Evolutionary conservation across 2,888 invertebrate species (phyloP).

Genomic region (Dicyrtomina minuta): DNA sequence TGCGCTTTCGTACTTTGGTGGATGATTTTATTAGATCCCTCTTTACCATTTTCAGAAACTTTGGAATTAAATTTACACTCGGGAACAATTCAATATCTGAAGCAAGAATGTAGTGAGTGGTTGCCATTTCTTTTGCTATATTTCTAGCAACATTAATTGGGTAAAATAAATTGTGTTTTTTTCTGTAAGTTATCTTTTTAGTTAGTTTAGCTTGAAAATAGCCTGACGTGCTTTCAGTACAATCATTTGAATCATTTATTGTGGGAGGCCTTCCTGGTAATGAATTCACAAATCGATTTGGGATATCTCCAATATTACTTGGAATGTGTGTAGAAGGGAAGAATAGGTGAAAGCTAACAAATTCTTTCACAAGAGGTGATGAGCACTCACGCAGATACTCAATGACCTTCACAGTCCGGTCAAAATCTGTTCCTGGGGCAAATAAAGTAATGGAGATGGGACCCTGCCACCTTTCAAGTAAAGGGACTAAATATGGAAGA

Average conservation of each 20-base stretch:
- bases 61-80: conserved; percentile 74
- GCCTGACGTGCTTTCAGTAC: too few relatives aligned
- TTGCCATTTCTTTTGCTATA: conserved; percentile 80
- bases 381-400: conserved; percentile 77
- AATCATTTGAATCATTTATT: too few relatives aligned
- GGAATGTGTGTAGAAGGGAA: conserved; percentile 82
- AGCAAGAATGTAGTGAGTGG: too few relatives aligned
- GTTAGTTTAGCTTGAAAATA: too few relatives aligned
- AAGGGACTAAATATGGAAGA: conserved; percentile 76
- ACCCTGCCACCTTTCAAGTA: conserved; percentile 83
- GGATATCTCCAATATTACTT: too few relatives aligned
- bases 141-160: conserved; percentile 89
- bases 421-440: conserved; percentile 81
- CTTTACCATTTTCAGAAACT: conserved; percentile 79
- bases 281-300: too few relatives aligned
- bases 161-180: conserved; percentile 76
- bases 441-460: conserved; percentile 84
- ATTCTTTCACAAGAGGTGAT: conserved; percentile 69
- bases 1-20: too few relatives aligned
- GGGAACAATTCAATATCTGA: conserved; percentile 91
- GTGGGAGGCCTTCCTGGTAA: too few relatives aligned
- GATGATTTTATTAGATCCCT: too few relatives aligned
- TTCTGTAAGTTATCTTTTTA: too few relatives aligned
- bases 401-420: conserved; percentile 74
- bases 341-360: conserved; percentile 85